These are phyloP conservation scores for Enteromius radiatus DNA, from an alignment of 2,797 vertebrate genomes.

Conservation along the genomic window DNA sequence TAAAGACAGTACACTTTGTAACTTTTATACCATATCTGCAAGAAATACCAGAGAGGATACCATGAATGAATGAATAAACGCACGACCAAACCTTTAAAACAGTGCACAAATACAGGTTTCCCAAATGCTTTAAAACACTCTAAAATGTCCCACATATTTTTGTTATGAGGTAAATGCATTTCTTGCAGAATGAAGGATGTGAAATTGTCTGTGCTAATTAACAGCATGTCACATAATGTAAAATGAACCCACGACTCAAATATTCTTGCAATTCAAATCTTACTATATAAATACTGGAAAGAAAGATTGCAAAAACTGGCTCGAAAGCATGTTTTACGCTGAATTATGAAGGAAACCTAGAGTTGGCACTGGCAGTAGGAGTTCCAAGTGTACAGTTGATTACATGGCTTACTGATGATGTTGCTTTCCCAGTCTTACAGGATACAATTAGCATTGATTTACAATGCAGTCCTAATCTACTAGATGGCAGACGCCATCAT, in stretches of 20 bases:
- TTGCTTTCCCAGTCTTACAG: slow-evolving; percentile 27
- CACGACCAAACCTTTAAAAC: neutral
- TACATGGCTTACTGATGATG: slow-evolving; percentile 52
- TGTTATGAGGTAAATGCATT: neutral
- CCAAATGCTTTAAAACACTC: neutral
- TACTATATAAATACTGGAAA: neutral
- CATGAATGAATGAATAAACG: neutral
- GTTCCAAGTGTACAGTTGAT: slow-evolving; percentile 41
- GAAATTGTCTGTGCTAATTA: neutral
- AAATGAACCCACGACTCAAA: neutral
- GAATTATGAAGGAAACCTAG: neutral
- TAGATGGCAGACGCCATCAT: slow-evolving; percentile 42
- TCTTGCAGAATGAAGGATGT: neutral
- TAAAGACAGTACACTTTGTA: neutral
- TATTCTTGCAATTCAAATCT: neutral
- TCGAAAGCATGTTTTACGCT: neutral
- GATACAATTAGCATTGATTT: slow-evolving; percentile 65
- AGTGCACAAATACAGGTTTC: neutral
- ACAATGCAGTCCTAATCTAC: slow-evolving; percentile 55
- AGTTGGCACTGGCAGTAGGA: neutral
- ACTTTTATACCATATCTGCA: neutral
- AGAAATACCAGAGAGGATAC: neutral
- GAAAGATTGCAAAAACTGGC: neutral
- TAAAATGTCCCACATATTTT: neutral
- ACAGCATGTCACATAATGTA: neutral